Evolutionary conservation across 1,140 invertebrate species (phyloP).

Genomic region (Proctacanthus coquilletti): DNA sequence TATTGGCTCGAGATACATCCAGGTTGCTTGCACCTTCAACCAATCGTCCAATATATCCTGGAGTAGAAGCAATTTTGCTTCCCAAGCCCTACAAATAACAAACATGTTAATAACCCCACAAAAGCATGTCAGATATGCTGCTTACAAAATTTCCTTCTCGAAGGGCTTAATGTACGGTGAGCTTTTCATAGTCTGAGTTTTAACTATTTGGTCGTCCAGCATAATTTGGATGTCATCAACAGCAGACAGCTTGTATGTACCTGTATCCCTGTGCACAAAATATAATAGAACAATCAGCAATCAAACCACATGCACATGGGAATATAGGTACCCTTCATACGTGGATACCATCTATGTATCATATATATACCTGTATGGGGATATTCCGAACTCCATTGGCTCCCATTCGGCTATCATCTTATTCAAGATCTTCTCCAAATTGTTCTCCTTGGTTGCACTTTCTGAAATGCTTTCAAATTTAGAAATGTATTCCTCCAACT

Average conservation of each 20-base stretch:
- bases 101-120: too few species aligned
- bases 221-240: slow-evolving; percentile 92
- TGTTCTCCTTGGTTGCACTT: slow-evolving; percentile 88
- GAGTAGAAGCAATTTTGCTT: slow-evolving; percentile 54
- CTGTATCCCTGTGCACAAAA: slow-evolving; percentile 55
- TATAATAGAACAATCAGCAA: background rate
- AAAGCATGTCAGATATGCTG: too few species aligned
- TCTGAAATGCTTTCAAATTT: slow-evolving; percentile 91
- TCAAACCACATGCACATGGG: background rate
- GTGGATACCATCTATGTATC: background rate
- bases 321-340: background rate
- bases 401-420: slow-evolving; percentile 92
- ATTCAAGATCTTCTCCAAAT: slow-evolving; percentile 71
- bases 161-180: slow-evolving; percentile 95
- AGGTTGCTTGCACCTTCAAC: slow-evolving; percentile 89
- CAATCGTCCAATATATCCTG: slow-evolving; percentile 93
- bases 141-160: slow-evolving; percentile 59
- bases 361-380: slow-evolving; percentile 21
- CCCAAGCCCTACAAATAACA: too few species aligned
- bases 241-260: slow-evolving; percentile 77
- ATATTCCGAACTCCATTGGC: slow-evolving; percentile 57
- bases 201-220: slow-evolving; percentile 91
- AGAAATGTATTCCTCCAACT: slow-evolving; percentile 73
- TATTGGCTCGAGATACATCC: slow-evolving; percentile 96
- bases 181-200: slow-evolving; percentile 94